Base-by-base conservation (phyloP, 2,888 invertebrate species). In the Strigamia transsilvanica region DNA sequence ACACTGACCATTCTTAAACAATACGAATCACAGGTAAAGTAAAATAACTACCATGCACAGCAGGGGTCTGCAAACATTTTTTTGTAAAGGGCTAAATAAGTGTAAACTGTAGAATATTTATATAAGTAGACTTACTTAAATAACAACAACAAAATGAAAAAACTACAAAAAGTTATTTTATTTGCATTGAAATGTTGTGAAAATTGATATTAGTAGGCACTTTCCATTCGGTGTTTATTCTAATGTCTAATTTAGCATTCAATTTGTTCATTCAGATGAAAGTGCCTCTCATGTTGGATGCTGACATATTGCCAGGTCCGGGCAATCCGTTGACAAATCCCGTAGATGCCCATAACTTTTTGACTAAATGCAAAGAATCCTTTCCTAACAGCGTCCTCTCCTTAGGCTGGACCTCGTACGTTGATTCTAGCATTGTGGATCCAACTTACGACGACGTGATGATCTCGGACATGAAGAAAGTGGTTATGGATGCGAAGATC, bases 221-320 rank as follows among this genome's bases (percentile, higher is more conserved):
- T n/a, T n/a, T n/a, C n/a, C n/a, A n/a, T n/a, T n/a, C n/a, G n/a
- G n/a, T n/a, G 27, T 27, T 2, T 3, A 27, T 27, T 27, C 3
- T 38, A 2, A 38, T 38, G 6, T 12, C 77, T 77, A 21, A 77
- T 32, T 77, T 77, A 9, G 10, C 13, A 77, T 77, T 21, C 23
- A 77, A 34, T 23, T 77, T 77, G 41, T 79, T 34, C 15, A 32
- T 9, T n/a, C 87, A 94, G 93, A 89, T 92, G 85, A 89, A 88
- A 0, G 92, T 92, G 86, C 95, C 95, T 0, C 87, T 97, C 3
- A 95, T 95, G 94, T 87, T 97, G 83, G 96, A 96, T 87, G 96
- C 96, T 0, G 97, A 97, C 87, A 94, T 97, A 84, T 88, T 94
- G 5, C 87, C 89, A 0, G 97, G 96, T 0, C 96, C 96, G 0